These are phyloP conservation scores for Cynopterus sphinx DNA, from an alignment of 2,797 vertebrate genomes.

Conservation along the genomic window DNA sequence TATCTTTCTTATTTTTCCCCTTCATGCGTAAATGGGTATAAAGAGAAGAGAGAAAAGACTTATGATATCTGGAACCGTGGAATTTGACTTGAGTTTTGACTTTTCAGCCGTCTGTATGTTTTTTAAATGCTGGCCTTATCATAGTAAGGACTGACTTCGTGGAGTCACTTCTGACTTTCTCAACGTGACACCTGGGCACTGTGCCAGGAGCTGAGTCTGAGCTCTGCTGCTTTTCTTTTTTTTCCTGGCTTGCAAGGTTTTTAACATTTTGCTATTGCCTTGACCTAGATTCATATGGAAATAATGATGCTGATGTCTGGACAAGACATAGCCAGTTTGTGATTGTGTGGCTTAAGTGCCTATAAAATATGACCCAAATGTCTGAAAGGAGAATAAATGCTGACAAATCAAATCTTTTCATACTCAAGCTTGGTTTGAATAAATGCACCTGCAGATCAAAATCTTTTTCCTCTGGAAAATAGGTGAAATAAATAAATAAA, in stretches of 20 bases:
- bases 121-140: not conserved
- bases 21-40: not conserved
- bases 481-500: constrained; percentile 46
- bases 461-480: constrained; percentile 88
- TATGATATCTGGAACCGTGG: not conserved
- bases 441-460: constrained; percentile 88
- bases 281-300: constrained; percentile 91
- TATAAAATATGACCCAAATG: constrained; percentile 89
- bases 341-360: constrained; percentile 84
- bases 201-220: not conserved
- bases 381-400: constrained; percentile 90
- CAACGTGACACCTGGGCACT: not conserved
- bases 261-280: constrained; percentile 86
- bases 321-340: constrained; percentile 84
- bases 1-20: not conserved
- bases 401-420: constrained; percentile 92
- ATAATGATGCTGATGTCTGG: constrained; percentile 89
- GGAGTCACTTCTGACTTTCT: constrained; percentile 21
- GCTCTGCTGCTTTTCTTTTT: constrained; percentile 67
- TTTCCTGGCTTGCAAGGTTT: constrained; percentile 85
- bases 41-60: not conserved
- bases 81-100: constrained; percentile 42
- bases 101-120: not conserved
- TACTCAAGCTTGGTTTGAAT: constrained; percentile 82
- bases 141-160: not conserved